Evolutionary conservation across 1,140 invertebrate genomes (phyloP), one percentile per base, ranked within the genome.

Genomic region (Diuraphis noxia): DNA sequence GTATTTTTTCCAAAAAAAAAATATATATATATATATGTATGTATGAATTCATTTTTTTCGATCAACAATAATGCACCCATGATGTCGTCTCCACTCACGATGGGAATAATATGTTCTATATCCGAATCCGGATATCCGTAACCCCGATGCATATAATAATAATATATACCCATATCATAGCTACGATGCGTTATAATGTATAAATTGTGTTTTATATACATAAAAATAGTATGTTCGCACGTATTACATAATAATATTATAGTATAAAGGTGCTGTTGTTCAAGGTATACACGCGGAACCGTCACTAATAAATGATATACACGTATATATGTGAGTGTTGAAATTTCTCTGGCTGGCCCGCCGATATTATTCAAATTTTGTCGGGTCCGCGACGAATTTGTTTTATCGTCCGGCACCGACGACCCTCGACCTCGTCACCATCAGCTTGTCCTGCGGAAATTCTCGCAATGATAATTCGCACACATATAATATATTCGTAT

Each of bases 361-460:
- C 13, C 30, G 56, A 72, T 36, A 4, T 46, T 88, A 88, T 88
- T 88, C 52, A 88, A 88, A 88, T 88, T 88, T 30, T 40, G 85
- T 38, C 43, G 77, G 13, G 43, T 91, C 89, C 89, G 89, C 17
- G 89, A 91, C 89, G 89, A 91, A 91, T 91, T 82, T 91, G 89
- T 91, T 91, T 91, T 91, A 91, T 91, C 89, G 89, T 91, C 89
- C 77, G 88, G 88, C 77, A 90, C 89, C 77, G 89, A 49, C 46
- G 77, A 91, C 77, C 89, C 52, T 6, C 43, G 89, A 91, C 30
- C 86, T 19, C 52, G 49, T 2, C 43, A 25, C 19, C 43, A 21
- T 4, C 34, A 8, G 8, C n/a, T 34, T 2, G 43, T 34, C 43
- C 17, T 1, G 43, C 43, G 40, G 36, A 81, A 21, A 79, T 36